Conservation (phyloP, 2,888 invertebrate genomes). For the Myopa testacea region DNA sequence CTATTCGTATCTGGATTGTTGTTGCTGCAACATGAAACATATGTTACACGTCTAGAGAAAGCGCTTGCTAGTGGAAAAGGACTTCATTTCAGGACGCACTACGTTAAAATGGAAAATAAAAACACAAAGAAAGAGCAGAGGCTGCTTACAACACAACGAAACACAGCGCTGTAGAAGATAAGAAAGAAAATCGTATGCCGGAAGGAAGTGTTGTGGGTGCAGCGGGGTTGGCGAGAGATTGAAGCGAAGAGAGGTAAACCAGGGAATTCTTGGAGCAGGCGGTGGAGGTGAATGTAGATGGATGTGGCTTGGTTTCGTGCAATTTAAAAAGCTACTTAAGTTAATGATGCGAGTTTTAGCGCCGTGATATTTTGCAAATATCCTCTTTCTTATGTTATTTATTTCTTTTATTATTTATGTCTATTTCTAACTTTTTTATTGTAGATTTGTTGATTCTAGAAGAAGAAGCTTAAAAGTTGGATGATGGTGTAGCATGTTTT, state of each 20-base stretch:
- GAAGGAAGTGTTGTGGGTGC: constrained; percentile 4
- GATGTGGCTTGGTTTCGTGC: constrained; percentile 29
- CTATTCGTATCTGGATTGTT: constrained; percentile 19
- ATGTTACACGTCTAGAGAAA: constrained; percentile 42
- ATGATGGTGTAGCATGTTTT: constrained; percentile 47
- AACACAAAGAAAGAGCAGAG: background rate
- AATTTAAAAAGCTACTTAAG: constrained; percentile 50
- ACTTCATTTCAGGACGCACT: constrained; percentile 28
- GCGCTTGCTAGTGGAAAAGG: constrained; percentile 32
- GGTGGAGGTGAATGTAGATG: constrained; percentile 6
- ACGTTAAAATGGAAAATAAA: constrained; percentile 20
- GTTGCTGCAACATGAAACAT: constrained; percentile 43
- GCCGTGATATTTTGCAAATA: background rate
- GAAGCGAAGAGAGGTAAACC: background rate
- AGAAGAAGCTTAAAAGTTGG: background rate
- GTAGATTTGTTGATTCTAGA: background rate
- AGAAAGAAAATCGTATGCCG: no score
- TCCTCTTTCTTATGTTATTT: background rate
- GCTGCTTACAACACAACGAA: constrained; percentile 9
- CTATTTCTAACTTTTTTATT: constrained; percentile 11
- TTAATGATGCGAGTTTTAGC: constrained; percentile 48
- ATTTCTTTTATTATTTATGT: background rate
- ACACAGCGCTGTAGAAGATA: background rate
- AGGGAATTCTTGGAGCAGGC: background rate
- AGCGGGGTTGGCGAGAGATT: background rate